Evolutionary conservation across 23 tunicate species (phyloP).

Genomic region (Aplidium turbinatum): DNA sequence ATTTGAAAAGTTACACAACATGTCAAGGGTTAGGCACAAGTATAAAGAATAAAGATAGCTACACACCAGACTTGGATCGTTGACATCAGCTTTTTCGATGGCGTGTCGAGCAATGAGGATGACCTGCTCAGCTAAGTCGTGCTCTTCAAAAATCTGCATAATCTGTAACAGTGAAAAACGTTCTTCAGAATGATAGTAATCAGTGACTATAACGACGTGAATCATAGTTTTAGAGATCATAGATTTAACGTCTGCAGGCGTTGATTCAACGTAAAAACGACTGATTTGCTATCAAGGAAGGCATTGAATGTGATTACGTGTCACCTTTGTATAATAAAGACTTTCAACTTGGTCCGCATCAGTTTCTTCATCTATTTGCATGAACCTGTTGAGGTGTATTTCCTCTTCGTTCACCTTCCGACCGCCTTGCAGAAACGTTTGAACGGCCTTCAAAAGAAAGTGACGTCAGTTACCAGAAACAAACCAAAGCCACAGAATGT

Average conservation of each 20-base stretch:
- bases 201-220: no score
- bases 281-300: no score
- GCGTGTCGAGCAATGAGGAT: constrained; percentile 62
- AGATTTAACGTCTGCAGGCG: no score
- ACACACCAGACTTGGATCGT: constrained; percentile 57
- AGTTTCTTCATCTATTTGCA: constrained; percentile 37
- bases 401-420: constrained; percentile 45
- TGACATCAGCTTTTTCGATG: constrained; percentile 35
- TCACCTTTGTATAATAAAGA: constrained; percentile 67
- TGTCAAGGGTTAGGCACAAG: neutral
- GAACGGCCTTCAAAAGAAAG: constrained; percentile 45
- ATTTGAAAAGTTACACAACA: neutral
- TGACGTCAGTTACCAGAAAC: neutral
- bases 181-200: no score
- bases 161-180: no score
- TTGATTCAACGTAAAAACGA: no score
- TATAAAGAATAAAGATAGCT: neutral
- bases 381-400: constrained; percentile 22
- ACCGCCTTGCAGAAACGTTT: constrained; percentile 49
- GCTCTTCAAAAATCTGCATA: constrained; percentile 54
- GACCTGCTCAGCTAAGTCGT: constrained; percentile 65
- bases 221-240: no score
- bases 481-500: neutral
- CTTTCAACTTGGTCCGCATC: constrained; percentile 30
- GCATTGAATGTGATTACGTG: no score